phyloP scores from a whole-genome alignment of 2,888 invertebrate genomes.

The Nasonovia ribisnigri region DNA sequence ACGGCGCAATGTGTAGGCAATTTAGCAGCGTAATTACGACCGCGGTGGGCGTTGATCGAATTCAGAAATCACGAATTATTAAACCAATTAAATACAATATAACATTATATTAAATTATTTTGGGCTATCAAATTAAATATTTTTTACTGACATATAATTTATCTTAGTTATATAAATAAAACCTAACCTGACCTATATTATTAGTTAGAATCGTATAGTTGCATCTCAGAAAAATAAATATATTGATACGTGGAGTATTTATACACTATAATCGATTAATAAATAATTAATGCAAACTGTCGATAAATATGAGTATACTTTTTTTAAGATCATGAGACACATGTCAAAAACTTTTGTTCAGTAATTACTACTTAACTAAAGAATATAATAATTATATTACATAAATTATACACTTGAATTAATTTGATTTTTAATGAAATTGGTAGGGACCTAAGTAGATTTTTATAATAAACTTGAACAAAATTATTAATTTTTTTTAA shows the following conservation, averaged over 20 bases:
- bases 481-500: constrained; percentile 2
- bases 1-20: neutral
- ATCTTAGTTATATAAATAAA: neutral
- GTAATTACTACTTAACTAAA: neutral
- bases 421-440: neutral
- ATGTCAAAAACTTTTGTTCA: neutral
- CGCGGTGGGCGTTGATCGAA: neutral
- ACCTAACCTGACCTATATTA: neutral
- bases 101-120: neutral
- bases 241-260: neutral
- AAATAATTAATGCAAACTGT: neutral
- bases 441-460: neutral
- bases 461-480: neutral
- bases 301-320: neutral
- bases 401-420: neutral
- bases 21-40: neutral
- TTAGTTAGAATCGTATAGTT: neutral
- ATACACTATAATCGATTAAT: neutral
- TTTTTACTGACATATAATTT: neutral
- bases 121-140: neutral
- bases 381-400: too few species aligned
- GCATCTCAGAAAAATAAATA: neutral
- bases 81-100: too few species aligned
- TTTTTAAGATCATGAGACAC: neutral
- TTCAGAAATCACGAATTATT: neutral